A percentile compares a stretch with the other conserved stretches of the same genome.
Evolutionary conservation across 2,113 vertebrate genomes (phyloP).

Genomic region (Embiotoca jacksoni): DNA sequence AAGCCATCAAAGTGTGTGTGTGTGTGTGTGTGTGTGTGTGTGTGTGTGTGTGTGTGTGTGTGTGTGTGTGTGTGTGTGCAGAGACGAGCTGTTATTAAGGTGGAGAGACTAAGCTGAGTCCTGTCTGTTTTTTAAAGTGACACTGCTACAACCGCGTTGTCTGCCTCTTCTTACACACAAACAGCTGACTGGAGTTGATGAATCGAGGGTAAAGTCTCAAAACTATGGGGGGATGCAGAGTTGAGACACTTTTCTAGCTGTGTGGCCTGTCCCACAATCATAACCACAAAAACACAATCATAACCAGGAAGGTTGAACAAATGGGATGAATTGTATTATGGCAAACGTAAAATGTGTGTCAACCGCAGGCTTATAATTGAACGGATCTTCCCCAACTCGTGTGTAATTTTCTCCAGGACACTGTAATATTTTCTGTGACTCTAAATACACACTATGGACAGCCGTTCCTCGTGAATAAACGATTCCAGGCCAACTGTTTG

Average conservation of each 20-base stretch:
- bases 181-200: slow-evolving; percentile 47
- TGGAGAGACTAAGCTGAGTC: slow-evolving; percentile 63
- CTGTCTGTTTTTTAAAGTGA: slow-evolving; percentile 66
- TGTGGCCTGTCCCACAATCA: slow-evolving; percentile 65
- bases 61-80: slow-evolving; percentile 40
- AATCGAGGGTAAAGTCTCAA: slow-evolving; percentile 17
- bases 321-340: slow-evolving; percentile 49
- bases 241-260: slow-evolving; percentile 53
- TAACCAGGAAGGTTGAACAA: slow-evolving; percentile 55
- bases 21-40: slow-evolving; percentile 52
- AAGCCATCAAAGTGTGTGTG: slow-evolving; percentile 80
- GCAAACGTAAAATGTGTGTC: slow-evolving; percentile 64
- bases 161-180: slow-evolving; percentile 32
- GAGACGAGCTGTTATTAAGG: slow-evolving; percentile 78
- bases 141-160: slow-evolving; percentile 49
- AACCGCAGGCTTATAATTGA: slow-evolving; percentile 67
- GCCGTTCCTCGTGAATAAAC: slow-evolving; percentile 61
- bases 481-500: slow-evolving; percentile 75
- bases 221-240: slow-evolving; percentile 34
- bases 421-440: slow-evolving; percentile 57
- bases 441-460: slow-evolving; percentile 48
- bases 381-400: slow-evolving; percentile 60
- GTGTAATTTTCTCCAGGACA: slow-evolving; percentile 52
- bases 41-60: slow-evolving; percentile 57
- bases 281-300: slow-evolving; percentile 67